phyloP scores from a whole-genome alignment of 2,888 invertebrate species.

The Piscicola geometra region DNA sequence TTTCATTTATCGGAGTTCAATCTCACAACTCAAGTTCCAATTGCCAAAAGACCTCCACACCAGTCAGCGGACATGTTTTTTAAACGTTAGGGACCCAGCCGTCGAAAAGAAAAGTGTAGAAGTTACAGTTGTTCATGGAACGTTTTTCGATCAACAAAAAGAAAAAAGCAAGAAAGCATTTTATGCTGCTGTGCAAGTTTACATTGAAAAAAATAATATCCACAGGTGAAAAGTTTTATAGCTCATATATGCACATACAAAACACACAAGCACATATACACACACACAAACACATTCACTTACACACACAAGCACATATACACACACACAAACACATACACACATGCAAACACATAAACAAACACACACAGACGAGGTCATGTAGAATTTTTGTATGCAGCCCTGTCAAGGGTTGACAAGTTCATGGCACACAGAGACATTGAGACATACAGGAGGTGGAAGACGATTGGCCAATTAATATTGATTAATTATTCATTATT shows the following conservation, averaged over 20 bases:
- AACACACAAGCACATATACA: not conserved
- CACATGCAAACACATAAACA: not conserved
- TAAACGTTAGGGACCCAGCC: not conserved
- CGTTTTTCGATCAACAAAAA: constrained; percentile 26
- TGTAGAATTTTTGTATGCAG: constrained; percentile 88
- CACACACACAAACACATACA: not conserved
- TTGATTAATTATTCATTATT: too few species aligned
- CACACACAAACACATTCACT: not conserved
- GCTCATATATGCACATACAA: constrained; percentile 3
- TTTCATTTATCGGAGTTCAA: too few species aligned
- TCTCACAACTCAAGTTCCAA: too few species aligned
- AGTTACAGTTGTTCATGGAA: not conserved
- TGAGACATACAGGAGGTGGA: constrained; percentile 66
- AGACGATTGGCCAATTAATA: too few species aligned
- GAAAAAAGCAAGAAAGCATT: constrained; percentile 47
- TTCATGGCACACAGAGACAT: constrained; percentile 77
- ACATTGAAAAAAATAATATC: constrained; percentile 53
- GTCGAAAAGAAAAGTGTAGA: not conserved
- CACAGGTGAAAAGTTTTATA: too few species aligned
- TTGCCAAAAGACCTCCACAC: not conserved
- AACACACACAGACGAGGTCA: constrained; percentile 71
- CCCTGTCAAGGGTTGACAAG: constrained; percentile 78
- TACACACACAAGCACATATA: constrained; percentile 55
- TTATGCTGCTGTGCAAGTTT: constrained; percentile 45
- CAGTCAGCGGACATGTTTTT: not conserved